Evolutionary conservation across 2,888 invertebrate species (phyloP).

Genomic region (Belgica antarctica): DNA sequence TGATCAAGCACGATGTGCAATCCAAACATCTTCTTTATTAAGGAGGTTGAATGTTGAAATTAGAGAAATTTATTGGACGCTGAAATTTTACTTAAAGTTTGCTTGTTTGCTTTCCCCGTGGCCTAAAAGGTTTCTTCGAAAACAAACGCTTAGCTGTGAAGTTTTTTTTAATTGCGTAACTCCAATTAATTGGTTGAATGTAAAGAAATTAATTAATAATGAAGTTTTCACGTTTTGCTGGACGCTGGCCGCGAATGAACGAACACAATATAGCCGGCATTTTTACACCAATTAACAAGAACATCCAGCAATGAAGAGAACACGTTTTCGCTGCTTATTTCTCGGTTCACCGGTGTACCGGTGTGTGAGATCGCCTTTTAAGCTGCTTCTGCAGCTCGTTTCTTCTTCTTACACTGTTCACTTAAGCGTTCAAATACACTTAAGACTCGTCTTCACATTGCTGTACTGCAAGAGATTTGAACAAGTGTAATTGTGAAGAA

Average conservation of each 20-base stretch:
- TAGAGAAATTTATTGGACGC: neutral
- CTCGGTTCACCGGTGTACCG: neutral
- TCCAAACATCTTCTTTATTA: neutral
- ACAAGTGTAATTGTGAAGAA: neutral
- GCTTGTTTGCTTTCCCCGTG: neutral
- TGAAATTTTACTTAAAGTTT: neutral
- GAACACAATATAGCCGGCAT: neutral
- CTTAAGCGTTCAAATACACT: neutral
- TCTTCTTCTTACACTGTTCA: neutral
- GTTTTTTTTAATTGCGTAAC: no score
- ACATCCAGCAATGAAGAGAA: neutral
- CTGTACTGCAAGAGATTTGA: neutral
- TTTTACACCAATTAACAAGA: conserved; percentile 4
- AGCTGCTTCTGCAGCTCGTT: neutral
- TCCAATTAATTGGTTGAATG: neutral
- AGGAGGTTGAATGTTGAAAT: neutral
- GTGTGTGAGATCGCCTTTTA: neutral
- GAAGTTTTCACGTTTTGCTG: neutral
- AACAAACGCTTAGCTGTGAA: neutral
- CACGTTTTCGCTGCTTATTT: conserved; percentile 1
- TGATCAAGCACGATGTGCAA: conserved; percentile 20
- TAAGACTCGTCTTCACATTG: no score
- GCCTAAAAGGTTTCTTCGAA: neutral
- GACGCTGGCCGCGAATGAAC: neutral
- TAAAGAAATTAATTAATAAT: neutral